Evolutionary conservation across 2,888 invertebrate genomes (phyloP), one percentile per base, ranked within the genome.

Genomic region (Meloe dianella): DNA sequence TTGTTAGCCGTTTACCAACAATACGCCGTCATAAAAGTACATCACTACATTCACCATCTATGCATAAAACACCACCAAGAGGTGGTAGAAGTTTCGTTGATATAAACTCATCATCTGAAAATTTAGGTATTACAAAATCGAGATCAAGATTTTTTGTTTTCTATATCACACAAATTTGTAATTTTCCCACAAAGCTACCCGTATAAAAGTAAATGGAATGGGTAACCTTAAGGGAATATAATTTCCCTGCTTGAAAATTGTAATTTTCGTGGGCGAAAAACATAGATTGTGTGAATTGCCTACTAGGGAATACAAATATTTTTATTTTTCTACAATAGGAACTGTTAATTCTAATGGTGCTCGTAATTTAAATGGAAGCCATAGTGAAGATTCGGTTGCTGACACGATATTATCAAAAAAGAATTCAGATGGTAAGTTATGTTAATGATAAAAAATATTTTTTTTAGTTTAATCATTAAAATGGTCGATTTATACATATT

Each of bases 1-100:
- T 96, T 86, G 95, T 95, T 83, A 94, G 95, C 80, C 90, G 95
- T 76, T 88, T 95, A 84, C 95, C 95, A 77, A 94, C 94, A 72
- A 94, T 94, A 84, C 89, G 94, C 69, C 89, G 94, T 54, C 91
- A 92, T 86, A 92, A 92, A 84, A 91, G 91, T 82, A 90, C 91
- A 75, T 90, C 92, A 70, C 87, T 92, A 79, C 92, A 93, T 83
- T 90, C 92, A 68, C 92, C 92, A 56, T 91, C 90, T 74, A 87
- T 89, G 75, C 89, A 88, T 84, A 84, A 84, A 74, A 77, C 76
- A 30, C 83, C 76, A 69, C 77, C 81, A 60, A 75, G 78, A 61
- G 78, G 77, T 64, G 79, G 88, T 61, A 82, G 87, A 73, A 89
- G 89, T 81, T 89, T 91, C 81, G 87, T 89, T 78, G 91, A 91